Base-by-base conservation (phyloP, 2,797 vertebrate genomes). In the Ara ararauna region DNA sequence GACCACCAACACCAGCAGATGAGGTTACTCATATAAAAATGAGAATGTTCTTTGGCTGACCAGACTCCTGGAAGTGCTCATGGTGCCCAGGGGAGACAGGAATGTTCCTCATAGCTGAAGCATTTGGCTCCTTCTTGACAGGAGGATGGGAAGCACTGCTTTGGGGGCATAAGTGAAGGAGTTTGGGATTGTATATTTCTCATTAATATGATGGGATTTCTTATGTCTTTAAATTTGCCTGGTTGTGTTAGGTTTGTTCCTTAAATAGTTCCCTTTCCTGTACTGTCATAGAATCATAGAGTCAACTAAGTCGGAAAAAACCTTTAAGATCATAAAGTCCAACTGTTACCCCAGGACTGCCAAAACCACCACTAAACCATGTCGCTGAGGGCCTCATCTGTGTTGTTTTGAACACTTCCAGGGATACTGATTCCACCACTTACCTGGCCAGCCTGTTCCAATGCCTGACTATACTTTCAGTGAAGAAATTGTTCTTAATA, bases 11-110 rank as follows among this genome's bases (percentile, higher is more conserved):
- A 50, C 23, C 42, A 68, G 40, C 23, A 34, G 29, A 42, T 2
- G 5, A 56, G 66, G 30, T 30, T 58, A 26, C 30, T 17, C 0
- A 0, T 56, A 14, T 40, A 19, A 45, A 68, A 68, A 47, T n/a
- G 26, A 21, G 21, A 32, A 78, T 9, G 20, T 67, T 30, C 21
- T 60, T 77, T 81, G 54, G 17, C 60, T 72, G 36, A 10, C 34
- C 18, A 29, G 27, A 19, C 13, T 73, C 16, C 29, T 77, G 48
- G 8, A 81, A 62, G 66, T 47, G 42, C 36, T 68, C 2, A 1
- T n/a, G 42, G 22, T 67, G 17, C n/a, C 18, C 0, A 0, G 11
- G 50, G 36, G 23, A 78, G 45, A n/a, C 6, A n/a, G 23, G 26
- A 15, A 36, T 68, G 54, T 12, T 54, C 36, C 42, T 66, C 10